Evolutionary conservation across 2,888 invertebrate species (phyloP).

Genomic region (Drosophila parthenogenetica): DNA sequence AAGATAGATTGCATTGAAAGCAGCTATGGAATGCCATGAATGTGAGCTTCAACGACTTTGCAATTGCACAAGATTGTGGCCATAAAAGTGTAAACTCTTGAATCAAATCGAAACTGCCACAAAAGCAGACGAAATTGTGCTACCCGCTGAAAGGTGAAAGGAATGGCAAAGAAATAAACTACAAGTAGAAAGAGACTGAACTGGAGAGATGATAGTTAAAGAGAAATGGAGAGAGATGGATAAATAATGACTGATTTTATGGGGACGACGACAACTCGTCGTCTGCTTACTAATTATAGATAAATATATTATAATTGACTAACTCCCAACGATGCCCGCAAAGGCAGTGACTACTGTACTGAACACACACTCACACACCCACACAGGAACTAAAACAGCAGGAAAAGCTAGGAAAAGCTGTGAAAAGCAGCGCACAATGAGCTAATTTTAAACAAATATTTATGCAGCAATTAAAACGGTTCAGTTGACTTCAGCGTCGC

Average conservation of each 20-base stretch:
- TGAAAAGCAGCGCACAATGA: conserved; percentile 61
- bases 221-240: neutral
- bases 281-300: conserved; percentile 69
- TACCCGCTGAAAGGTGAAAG: conserved; percentile 8
- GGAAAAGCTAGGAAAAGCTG: conserved; percentile 11
- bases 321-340: conserved; percentile 26
- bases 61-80: conserved; percentile 28
- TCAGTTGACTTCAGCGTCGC: conserved; percentile 65
- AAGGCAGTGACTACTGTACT: neutral
- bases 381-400: neutral
- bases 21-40: conserved; percentile 40
- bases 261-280: conserved; percentile 9
- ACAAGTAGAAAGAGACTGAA: neutral
- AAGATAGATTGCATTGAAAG: conserved; percentile 34
- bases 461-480: conserved; percentile 79
- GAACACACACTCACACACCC: conserved; percentile 8
- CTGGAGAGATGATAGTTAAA: neutral
- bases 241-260: neutral
- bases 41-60: conserved; percentile 33
- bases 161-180: conserved; percentile 32
- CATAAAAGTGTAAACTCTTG: conserved; percentile 46
- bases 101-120: conserved; percentile 18
- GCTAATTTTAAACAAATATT: conserved; percentile 79
- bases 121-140: conserved; percentile 25
- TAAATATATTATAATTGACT: conserved; percentile 77